Base-by-base conservation (phyloP, 2,888 invertebrate genomes). In the Stramonita haemastoma region DNA sequence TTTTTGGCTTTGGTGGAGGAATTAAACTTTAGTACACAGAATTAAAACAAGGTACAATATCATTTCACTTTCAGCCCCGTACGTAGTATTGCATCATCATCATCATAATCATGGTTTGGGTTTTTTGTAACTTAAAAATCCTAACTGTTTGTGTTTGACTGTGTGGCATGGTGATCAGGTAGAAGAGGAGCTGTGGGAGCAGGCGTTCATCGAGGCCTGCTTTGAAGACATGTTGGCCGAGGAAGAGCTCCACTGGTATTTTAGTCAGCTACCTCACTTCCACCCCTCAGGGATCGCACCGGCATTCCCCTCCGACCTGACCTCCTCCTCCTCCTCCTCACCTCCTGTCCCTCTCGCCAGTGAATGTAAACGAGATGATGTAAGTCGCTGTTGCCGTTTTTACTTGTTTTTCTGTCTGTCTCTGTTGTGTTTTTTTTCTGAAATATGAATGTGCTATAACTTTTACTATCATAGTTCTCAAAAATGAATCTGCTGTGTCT, bases 181-280 rank as follows among this genome's bases (percentile, higher is more conserved):
- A 32, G 94, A 95, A 89, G 94, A 95, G 86, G 94, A 94, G 88
- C 92, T 95, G 26, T 92, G 93, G 92, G 95, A 95, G 89, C 95
- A 95, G 84, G 94, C 93, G 22, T 94, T 95, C 91, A 94, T 95
- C 81, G 95, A 95, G 89, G 94, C 94, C 13, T 94, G 94, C 92
- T 95, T 94, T 92, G 94, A 94, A 89, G 94, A 94, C 90, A 93
- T 94, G 93, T 91, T 94, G 89, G 93, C 92, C 32, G 94, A 95
- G 90, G 94, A 94, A 90, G 94, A 94, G 79, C 92, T 89, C 13
- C 89, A 89, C 57, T 89, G 89, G 89, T 89, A 86, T 86, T 87
- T 86, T 86, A 89, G 89, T 73, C 89, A 89, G 85, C 56, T 85
- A n/a, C 89, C 89, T 56, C 73, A 46, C 22, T 77, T 70, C 29